Conservation (phyloP, 2,797 vertebrate genomes). For the Chelidonichthys spinosus region DNA sequence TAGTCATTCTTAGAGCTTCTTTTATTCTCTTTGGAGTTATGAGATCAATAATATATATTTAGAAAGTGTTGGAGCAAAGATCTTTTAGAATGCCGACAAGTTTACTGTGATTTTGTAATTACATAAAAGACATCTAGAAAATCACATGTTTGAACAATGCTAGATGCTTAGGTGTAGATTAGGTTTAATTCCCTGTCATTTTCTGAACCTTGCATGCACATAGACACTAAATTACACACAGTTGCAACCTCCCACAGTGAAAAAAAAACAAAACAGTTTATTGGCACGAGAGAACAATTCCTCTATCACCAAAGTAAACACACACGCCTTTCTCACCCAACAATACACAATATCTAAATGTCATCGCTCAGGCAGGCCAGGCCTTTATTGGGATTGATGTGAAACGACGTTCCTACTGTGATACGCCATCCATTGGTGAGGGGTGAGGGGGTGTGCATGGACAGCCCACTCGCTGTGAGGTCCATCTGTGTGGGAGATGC, state of each 20-base stretch:
- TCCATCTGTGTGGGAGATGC: constrained; percentile 77
- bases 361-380: constrained; percentile 54
- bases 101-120: not conserved
- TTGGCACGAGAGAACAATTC: constrained; percentile 36
- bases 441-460: constrained; percentile 60
- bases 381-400: constrained; percentile 71
- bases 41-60: not conserved
- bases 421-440: constrained; percentile 64
- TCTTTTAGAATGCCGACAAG: not conserved
- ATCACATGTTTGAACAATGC: too few species aligned
- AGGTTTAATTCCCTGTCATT: constrained; percentile 1
- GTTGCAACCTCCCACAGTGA: constrained; percentile 15
- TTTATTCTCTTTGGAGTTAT: not conserved
- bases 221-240: constrained; percentile 8
- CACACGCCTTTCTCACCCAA: constrained; percentile 36
- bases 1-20: not conserved
- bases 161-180: too few species aligned
- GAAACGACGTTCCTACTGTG: constrained; percentile 61
- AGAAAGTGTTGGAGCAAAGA: not conserved
- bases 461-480: constrained; percentile 63
- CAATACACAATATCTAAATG: constrained; percentile 62
- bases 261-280: constrained; percentile 3
- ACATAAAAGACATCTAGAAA: not conserved
- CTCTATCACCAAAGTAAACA: constrained; percentile 47
- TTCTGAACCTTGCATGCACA: constrained; percentile 19